Conservation (phyloP, 2,113 vertebrate species). For the Oceanodroma tethys region DNA sequence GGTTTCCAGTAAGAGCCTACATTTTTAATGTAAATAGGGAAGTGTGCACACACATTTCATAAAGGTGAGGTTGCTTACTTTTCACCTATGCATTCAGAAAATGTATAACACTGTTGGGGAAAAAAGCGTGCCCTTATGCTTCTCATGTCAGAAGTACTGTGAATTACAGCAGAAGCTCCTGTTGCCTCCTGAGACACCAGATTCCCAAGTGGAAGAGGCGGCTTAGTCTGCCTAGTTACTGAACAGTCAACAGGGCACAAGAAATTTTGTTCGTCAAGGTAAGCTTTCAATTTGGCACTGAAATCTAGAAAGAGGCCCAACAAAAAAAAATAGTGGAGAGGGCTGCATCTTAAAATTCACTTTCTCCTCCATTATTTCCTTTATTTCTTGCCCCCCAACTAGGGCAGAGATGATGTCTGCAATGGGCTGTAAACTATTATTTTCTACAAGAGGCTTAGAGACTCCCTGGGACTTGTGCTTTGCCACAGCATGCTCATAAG, state of each 20-base stretch:
- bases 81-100: not conserved
- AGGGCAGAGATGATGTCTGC: not conserved
- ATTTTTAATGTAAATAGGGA: not conserved
- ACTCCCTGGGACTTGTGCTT: not conserved
- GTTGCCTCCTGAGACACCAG: not conserved
- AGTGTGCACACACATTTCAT: not conserved
- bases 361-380: not conserved
- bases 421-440: not conserved
- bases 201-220: not conserved
- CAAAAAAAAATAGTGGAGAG: not conserved
- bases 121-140: not conserved
- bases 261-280: not conserved
- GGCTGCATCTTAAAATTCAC: not conserved
- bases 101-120: not conserved
- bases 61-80: not conserved
- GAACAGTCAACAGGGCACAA: not conserved
- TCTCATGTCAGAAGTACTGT: not conserved
- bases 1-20: not conserved
- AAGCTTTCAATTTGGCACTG: not conserved
- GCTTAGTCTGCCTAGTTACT: not conserved
- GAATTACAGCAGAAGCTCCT: not conserved
- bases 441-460: not conserved
- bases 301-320: not conserved
- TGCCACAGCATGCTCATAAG: not conserved
- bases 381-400: not conserved